Evolutionary conservation across 1,140 invertebrate species (phyloP).

Genomic region (Cydia fagiglandana): DNA sequence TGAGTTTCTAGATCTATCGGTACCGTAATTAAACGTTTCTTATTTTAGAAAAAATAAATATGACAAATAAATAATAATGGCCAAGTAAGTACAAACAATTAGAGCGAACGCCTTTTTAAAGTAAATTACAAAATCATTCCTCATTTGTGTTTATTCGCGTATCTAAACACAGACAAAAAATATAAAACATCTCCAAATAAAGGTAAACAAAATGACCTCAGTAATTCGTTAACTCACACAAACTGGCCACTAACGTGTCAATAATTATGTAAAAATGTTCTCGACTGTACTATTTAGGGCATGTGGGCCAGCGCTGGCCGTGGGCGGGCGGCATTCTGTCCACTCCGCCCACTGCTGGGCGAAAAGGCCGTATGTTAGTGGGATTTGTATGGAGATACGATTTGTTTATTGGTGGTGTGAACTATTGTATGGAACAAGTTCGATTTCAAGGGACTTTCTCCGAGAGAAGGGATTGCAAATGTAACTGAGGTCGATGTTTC

Average conservation of each 20-base stretch:
- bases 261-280: slow-evolving; percentile 18
- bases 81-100: too few relatives aligned
- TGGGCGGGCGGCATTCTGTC: slow-evolving; percentile 25
- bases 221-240: background rate
- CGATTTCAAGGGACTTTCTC: slow-evolving; percentile 9
- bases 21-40: too few relatives aligned
- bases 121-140: too few relatives aligned
- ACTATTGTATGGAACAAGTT: slow-evolving; percentile 17
- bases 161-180: too few relatives aligned
- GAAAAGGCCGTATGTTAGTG: slow-evolving; percentile 6
- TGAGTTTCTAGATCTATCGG: too few relatives aligned
- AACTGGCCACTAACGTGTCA: slow-evolving; percentile 14
- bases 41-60: too few relatives aligned
- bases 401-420: background rate
- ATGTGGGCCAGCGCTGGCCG: background rate
- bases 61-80: too few relatives aligned
- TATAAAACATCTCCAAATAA: background rate
- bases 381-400: background rate
- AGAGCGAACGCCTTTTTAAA: too few relatives aligned
- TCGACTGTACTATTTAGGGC: slow-evolving; percentile 17
- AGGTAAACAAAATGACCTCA: background rate
- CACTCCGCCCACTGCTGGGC: background rate
- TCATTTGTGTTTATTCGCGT: background rate
- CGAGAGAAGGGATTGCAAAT: background rate
- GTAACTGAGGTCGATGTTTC: background rate